phyloP scores from a whole-genome alignment of 2,113 vertebrate genomes.

The Hylia prasina region DNA sequence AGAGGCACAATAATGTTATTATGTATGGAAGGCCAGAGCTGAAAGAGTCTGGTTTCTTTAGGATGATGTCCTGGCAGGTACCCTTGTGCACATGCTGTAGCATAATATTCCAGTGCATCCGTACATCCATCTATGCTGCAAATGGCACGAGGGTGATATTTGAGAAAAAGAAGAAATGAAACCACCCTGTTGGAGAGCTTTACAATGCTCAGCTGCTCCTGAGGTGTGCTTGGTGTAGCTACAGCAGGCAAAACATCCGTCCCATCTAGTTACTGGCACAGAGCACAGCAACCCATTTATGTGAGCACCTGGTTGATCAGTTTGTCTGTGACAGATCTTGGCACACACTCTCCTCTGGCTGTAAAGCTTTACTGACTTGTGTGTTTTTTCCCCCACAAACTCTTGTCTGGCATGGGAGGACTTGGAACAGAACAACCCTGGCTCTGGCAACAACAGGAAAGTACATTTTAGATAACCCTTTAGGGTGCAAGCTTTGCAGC shows the following conservation, averaged over 20 bases:
- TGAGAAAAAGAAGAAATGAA: neutral
- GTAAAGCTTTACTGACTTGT: conserved; percentile 17
- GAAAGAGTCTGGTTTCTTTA: neutral
- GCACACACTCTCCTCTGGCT: neutral
- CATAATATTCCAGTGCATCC: neutral
- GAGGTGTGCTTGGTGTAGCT: neutral
- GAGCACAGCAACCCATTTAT: neutral
- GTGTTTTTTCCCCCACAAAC: neutral
- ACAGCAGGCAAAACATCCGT: conserved; percentile 2
- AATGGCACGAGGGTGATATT: neutral
- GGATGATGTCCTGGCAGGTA: neutral
- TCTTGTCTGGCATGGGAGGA: neutral
- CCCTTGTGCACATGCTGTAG: neutral
- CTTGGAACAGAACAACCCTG: neutral
- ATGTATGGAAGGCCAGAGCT: neutral
- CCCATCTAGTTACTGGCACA: neutral
- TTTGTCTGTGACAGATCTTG: conserved; percentile 26
- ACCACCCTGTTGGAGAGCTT: neutral
- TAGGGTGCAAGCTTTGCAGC: neutral
- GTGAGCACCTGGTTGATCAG: conserved; percentile 40
- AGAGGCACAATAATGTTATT: neutral
- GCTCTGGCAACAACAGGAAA: neutral
- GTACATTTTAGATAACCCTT: neutral
- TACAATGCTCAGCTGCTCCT: neutral
- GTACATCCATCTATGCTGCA: neutral